Evolutionary conservation across 2,888 invertebrate genomes (phyloP).

Genomic region (Agonopterix alstromeriana): DNA sequence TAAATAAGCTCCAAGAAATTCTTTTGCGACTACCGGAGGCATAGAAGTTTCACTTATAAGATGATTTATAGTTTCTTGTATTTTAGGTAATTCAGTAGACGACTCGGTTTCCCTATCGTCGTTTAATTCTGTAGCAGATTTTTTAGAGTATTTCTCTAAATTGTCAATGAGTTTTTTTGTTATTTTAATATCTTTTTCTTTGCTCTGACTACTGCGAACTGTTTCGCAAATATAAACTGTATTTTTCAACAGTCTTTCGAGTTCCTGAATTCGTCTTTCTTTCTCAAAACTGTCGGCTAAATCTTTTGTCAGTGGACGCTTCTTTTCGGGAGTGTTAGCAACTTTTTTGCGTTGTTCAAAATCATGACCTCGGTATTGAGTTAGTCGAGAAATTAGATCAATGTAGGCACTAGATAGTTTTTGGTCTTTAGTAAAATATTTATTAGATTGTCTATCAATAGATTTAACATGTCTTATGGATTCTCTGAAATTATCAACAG

Average conservation of each 20-base stretch:
- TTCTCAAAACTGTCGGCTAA: constrained; percentile 37
- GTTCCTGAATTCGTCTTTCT: constrained; percentile 49
- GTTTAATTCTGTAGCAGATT: not conserved
- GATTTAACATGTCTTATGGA: constrained; percentile 32
- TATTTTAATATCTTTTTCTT: constrained; percentile 49
- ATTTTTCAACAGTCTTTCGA: constrained; percentile 52
- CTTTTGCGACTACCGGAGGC: constrained; percentile 44
- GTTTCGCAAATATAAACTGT: constrained; percentile 55
- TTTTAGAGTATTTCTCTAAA: constrained; percentile 28
- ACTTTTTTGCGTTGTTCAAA: not conserved
- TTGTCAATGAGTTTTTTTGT: constrained; percentile 47
- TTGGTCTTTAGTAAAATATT: constrained; percentile 33
- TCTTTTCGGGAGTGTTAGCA: constrained; percentile 1
- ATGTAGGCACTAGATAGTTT: not conserved
- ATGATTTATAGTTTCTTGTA: constrained; percentile 49
- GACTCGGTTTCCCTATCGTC: constrained; percentile 27
- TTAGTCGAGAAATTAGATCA: not conserved
- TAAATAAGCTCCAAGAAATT: constrained; percentile 48
- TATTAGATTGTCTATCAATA: constrained; percentile 36
- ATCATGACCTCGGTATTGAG: not conserved
- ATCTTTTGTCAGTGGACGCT: not conserved
- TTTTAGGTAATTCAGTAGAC: constrained; percentile 38
- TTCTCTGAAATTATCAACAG: constrained; percentile 24
- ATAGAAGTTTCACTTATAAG: constrained; percentile 47
- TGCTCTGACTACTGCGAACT: constrained; percentile 22